A percentile compares a stretch with the other conserved stretches of the same genome.
Evolutionary conservation across 2,888 invertebrate species (phyloP).

Genomic region (Acronicta aceris): DNA sequence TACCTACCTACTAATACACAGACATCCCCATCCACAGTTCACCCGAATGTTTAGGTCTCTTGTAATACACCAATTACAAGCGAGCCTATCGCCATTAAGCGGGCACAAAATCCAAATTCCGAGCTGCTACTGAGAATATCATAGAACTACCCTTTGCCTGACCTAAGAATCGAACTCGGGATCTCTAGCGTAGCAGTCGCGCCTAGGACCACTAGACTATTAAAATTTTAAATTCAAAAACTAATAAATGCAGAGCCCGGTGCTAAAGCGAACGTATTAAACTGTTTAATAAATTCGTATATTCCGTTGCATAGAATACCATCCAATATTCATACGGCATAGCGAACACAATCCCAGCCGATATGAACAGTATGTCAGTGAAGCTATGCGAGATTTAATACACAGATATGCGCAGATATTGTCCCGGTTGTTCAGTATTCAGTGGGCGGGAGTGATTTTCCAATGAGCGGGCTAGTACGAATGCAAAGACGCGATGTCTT

Average conservation of each 20-base stretch:
- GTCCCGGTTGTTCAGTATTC: conserved; percentile 77
- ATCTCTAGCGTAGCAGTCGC: no score
- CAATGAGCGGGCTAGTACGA: conserved; percentile 82
- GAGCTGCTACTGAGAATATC: no score
- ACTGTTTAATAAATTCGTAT: conserved; percentile 29
- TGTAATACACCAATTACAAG: no score
- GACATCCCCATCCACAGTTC: no score
- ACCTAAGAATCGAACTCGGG: no score
- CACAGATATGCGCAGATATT: conserved; percentile 58
- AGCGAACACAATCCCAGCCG: conserved; percentile 37
- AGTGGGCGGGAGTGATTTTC: conserved; percentile 84
- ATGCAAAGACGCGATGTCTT: conserved; percentile 83
- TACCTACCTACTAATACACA: no score
- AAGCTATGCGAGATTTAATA: conserved; percentile 59
- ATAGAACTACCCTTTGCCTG: no score
- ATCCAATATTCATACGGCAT: conserved; percentile 45
- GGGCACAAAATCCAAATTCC: no score
- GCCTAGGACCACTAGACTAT: no score
- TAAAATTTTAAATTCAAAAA: conserved; percentile 2
- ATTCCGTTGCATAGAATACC: conserved; percentile 18
- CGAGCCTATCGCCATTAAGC: no score
- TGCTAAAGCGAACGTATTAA: conserved; percentile 2
- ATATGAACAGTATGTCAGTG: conserved; percentile 50
- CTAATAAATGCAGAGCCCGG: background rate
- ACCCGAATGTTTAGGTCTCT: no score